These are phyloP conservation scores for Atrina japonica DNA, from an alignment of 2,888 invertebrate genomes.

Conservation along the genomic window DNA sequence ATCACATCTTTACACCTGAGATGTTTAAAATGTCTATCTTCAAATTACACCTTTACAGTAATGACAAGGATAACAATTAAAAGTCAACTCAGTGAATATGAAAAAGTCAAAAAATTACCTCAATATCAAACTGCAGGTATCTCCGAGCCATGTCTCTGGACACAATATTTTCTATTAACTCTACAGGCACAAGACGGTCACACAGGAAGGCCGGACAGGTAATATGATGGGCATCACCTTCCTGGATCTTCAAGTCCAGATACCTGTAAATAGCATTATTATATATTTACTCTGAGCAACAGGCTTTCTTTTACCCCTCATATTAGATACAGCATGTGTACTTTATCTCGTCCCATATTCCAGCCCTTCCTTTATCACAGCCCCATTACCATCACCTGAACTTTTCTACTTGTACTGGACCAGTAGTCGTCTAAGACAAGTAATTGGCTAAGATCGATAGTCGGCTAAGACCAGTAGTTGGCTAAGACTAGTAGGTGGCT, in stretches of 20 bases:
- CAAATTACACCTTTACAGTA: too few relatives aligned
- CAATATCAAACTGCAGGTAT: conserved; percentile 87
- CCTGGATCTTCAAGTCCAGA: conserved; percentile 85
- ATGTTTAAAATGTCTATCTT: too few relatives aligned
- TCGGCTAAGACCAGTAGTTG: too few relatives aligned
- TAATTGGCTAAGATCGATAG: too few relatives aligned
- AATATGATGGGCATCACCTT: conserved; percentile 86
- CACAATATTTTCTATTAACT: conserved; percentile 86
- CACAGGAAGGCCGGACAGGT: conserved; percentile 86
- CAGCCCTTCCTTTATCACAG: too few relatives aligned
- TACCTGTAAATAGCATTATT: conserved; percentile 81
- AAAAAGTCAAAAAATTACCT: too few relatives aligned
- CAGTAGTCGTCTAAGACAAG: too few relatives aligned
- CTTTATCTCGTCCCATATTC: not conserved
- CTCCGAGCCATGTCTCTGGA: conserved; percentile 85
- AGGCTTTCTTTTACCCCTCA: not conserved
- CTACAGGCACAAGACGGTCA: conserved; percentile 85
- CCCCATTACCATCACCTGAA: too few relatives aligned
- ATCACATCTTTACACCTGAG: not conserved
- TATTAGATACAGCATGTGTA: not conserved
- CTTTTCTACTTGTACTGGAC: too few relatives aligned
- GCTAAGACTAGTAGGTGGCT: too few relatives aligned
- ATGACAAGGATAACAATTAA: too few relatives aligned
- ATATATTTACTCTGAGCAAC: not conserved
- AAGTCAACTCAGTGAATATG: too few relatives aligned